Percentiles rank a stretch among this genome's conserved stretches.
Evolutionary conservation across 2,797 vertebrate genomes (phyloP).

Genomic region (Buphagus erythrorhynchus): DNA sequence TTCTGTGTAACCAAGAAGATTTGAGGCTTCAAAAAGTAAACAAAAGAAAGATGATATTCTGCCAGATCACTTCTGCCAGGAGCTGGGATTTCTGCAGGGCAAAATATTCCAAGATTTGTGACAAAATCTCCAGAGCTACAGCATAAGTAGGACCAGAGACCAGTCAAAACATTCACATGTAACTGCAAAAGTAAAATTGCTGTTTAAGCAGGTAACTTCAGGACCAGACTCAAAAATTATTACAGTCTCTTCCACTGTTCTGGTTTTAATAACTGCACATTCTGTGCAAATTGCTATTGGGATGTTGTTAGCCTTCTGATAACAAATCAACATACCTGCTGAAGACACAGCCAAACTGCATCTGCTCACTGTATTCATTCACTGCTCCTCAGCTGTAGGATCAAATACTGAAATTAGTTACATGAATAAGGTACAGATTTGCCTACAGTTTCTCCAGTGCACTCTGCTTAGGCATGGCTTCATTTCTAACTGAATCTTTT

Average conservation of each 20-base stretch:
- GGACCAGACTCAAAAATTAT: background rate
- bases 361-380: background rate
- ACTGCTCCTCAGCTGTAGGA: background rate
- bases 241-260: background rate
- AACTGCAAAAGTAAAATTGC: background rate
- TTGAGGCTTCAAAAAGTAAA: conserved; percentile 1
- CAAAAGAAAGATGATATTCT: background rate
- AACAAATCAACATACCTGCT: background rate
- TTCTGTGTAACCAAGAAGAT: background rate
- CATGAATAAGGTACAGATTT: background rate
- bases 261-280: background rate
- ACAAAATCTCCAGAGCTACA: background rate
- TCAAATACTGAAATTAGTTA: background rate
- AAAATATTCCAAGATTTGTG: background rate
- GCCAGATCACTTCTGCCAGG: background rate
- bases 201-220: conserved; percentile 3
- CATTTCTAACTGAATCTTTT: background rate
- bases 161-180: background rate
- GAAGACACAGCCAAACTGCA: background rate
- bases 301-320: background rate
- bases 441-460: background rate
- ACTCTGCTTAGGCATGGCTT: background rate
- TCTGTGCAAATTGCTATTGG: background rate
- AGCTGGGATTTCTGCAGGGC: background rate
- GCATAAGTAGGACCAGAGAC: background rate